These are phyloP conservation scores for Parotocinclus haroldoi DNA, from an alignment of 2,797 vertebrate genomes.

Conservation along the genomic window DNA sequence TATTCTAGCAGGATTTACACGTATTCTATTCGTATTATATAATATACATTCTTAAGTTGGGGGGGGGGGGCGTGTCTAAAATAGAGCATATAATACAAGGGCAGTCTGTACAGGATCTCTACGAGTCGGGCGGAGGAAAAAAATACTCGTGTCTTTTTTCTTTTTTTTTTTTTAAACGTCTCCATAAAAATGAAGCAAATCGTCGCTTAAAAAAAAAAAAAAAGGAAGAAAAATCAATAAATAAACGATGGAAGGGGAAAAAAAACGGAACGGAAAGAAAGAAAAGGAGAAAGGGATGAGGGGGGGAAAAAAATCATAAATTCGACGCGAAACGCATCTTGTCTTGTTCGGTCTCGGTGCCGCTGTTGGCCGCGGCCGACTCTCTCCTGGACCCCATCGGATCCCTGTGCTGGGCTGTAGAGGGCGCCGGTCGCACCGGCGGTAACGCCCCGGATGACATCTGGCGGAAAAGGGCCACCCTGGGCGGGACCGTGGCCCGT, in stretches of 20 bases:
- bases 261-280: no score
- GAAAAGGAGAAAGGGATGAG: no score
- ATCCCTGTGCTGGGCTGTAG: conserved; percentile 79
- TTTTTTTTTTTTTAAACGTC: conserved; percentile 50
- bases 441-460: conserved; percentile 96
- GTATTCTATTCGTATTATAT: conserved; percentile 65
- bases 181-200: conserved; percentile 74
- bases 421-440: conserved; percentile 72
- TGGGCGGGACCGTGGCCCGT: conserved; percentile 82
- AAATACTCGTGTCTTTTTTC: conserved; percentile 71
- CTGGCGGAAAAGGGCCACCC: conserved; percentile 91
- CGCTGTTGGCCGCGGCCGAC: conserved; percentile 86
- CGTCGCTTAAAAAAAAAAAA: conserved; percentile 51
- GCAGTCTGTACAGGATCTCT: conserved; percentile 82
- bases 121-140: conserved; percentile 71
- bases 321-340: conserved; percentile 96
- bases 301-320: conserved; percentile 94
- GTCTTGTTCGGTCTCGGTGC: conserved; percentile 92
- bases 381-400: conserved; percentile 78
- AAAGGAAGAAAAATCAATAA: conserved; percentile 34
- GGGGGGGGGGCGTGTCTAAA: conserved; percentile 88
- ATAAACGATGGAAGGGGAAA: conserved; percentile 9
- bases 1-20: conserved; percentile 69
- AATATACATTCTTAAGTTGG: conserved; percentile 88
- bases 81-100: conserved; percentile 91